phyloP scores from a whole-genome alignment of 2,113 vertebrate genomes.

The Gambusia holbrooki region DNA sequence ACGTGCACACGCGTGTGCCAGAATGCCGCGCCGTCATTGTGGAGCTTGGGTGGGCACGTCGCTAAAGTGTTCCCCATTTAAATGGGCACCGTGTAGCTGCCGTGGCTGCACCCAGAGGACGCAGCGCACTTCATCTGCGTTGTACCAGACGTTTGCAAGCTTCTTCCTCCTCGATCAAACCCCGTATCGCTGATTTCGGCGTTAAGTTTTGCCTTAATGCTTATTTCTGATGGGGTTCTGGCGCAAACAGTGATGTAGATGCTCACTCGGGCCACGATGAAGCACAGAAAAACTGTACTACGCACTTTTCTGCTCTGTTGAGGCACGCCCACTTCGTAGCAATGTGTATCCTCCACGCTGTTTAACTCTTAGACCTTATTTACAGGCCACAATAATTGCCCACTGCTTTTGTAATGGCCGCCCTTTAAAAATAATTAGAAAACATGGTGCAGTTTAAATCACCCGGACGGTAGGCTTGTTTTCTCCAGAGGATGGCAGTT shows the following conservation, averaged over 20 bases:
- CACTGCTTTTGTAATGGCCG: background rate
- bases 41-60: constrained; percentile 39
- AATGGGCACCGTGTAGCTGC: constrained; percentile 40
- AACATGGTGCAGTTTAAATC: constrained; percentile 34
- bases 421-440: background rate
- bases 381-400: background rate
- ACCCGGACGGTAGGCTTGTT: constrained; percentile 15
- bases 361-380: background rate
- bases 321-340: constrained; percentile 82
- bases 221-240: constrained; percentile 4
- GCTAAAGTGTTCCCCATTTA: constrained; percentile 55
- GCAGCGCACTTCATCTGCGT: constrained; percentile 50
- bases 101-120: constrained; percentile 49
- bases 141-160: constrained; percentile 48
- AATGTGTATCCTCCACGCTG: constrained; percentile 47
- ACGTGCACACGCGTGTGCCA: constrained; percentile 36
- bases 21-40: constrained; percentile 37
- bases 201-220: constrained; percentile 6
- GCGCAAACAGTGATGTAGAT: constrained; percentile 8
- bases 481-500: constrained; percentile 46
- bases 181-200: background rate
- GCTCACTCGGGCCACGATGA: constrained; percentile 29
- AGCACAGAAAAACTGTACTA: constrained; percentile 74
- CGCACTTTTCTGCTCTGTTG: constrained; percentile 80
- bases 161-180: background rate